Evolutionary conservation across 2,113 vertebrate genomes (phyloP).

Genomic region (Dicentrarchus labrax): DNA sequence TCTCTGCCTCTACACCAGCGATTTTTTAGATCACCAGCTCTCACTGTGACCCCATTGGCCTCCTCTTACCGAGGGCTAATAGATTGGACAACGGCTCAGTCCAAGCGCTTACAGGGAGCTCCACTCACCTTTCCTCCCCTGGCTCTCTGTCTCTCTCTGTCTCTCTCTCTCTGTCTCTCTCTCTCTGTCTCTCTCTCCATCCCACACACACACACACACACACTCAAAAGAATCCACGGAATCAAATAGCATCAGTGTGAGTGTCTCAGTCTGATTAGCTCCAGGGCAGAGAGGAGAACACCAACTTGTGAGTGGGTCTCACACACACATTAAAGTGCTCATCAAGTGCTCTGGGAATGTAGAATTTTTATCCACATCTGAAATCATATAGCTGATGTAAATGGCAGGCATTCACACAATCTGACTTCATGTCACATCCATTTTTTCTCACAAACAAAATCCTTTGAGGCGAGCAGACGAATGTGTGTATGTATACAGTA

Average conservation of each 20-base stretch:
- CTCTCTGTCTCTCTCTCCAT: not conserved
- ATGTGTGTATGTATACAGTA: not conserved
- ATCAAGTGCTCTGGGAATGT: slow-evolving; percentile 6
- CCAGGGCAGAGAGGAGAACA: slow-evolving; percentile 15
- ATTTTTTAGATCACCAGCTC: slow-evolving; percentile 32
- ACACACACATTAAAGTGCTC: not conserved
- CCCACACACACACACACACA: not conserved
- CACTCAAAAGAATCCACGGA: not conserved
- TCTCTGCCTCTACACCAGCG: not conserved
- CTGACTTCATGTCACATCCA: slow-evolving; percentile 13
- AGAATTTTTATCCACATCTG: slow-evolving; percentile 6
- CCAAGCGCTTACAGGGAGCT: slow-evolving; percentile 12
- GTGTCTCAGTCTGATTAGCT: slow-evolving; percentile 27
- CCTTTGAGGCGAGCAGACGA: slow-evolving; percentile 22
- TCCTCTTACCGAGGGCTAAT: slow-evolving; percentile 47
- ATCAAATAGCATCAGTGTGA: slow-evolving; percentile 27
- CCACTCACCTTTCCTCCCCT: slow-evolving; percentile 27
- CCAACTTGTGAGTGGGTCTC: not conserved
- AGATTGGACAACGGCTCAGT: slow-evolving; percentile 33
- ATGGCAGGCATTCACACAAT: slow-evolving; percentile 19
- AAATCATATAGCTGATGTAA: slow-evolving; percentile 44
- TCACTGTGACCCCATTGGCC: slow-evolving; percentile 37
- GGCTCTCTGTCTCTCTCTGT: not conserved
- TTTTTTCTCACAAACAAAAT: not conserved
- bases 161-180: not conserved